Evolutionary conservation across 1,140 invertebrate species (phyloP).

Genomic region (Venustaconcha ellipsiformis): DNA sequence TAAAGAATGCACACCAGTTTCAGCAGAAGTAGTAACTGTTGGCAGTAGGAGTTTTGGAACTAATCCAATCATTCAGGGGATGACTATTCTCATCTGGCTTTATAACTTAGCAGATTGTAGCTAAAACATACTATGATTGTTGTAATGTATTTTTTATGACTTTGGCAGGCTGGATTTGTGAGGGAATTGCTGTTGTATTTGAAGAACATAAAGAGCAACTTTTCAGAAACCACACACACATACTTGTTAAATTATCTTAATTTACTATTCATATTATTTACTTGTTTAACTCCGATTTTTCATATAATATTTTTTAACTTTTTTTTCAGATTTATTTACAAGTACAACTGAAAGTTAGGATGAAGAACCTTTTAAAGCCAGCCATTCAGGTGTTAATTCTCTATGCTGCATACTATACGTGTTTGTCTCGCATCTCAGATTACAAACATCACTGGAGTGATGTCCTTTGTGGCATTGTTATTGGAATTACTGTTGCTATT

Average conservation of each 20-base stretch:
- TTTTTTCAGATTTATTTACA: conserved; percentile 85
- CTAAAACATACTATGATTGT: too few species aligned
- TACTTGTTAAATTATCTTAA: background rate
- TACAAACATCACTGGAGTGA: conserved; percentile 97
- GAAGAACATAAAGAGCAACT: background rate
- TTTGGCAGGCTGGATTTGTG: background rate
- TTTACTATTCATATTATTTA: background rate
- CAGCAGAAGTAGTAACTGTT: too few species aligned
- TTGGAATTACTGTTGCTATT: conserved; percentile 75
- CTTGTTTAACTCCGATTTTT: background rate
- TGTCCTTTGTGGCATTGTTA: conserved; percentile 75
- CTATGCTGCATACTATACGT: conserved; percentile 72
- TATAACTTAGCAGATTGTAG: too few species aligned
- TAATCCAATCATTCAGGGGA: too few species aligned
- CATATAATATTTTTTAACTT: background rate
- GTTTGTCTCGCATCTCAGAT: conserved; percentile 83
- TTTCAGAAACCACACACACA: background rate
- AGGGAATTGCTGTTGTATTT: background rate
- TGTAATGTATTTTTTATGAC: too few species aligned
- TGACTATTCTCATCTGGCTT: too few species aligned
- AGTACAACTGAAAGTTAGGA: conserved; percentile 78
- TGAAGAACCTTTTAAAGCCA: conserved; percentile 75
- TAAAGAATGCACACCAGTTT: too few species aligned
- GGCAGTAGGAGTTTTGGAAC: too few species aligned
- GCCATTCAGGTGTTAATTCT: conserved; percentile 74